Percentiles rank a stretch among this genome's conserved stretches.
Evolutionary conservation across 2,113 vertebrate genomes (phyloP).

Genomic region (Cyanoliseus patagonus): DNA sequence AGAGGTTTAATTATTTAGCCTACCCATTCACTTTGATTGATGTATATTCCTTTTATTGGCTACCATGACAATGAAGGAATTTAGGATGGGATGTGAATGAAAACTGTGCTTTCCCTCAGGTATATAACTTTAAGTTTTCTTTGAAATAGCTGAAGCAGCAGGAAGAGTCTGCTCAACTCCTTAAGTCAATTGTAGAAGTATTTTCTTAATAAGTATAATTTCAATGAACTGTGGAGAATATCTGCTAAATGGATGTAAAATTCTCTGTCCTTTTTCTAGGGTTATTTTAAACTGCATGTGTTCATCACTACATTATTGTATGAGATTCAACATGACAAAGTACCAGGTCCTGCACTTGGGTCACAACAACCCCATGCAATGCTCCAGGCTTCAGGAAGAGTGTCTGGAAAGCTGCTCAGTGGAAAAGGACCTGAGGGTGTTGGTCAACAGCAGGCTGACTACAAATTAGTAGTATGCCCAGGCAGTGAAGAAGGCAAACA

Average conservation of each 20-base stretch:
- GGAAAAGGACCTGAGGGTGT: fast-evolving
- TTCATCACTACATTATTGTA: neutral
- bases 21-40: neutral
- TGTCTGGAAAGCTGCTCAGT: neutral
- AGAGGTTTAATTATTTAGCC: constrained; percentile 31
- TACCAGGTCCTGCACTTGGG: neutral
- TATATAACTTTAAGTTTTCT: neutral
- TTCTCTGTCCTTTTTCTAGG: neutral
- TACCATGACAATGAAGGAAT: neutral
- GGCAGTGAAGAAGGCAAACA: neutral
- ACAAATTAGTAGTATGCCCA: fast-evolving
- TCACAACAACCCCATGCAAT: neutral
- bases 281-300: neutral
- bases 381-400: neutral
- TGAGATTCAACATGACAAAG: neutral
- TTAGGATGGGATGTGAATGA: neutral
- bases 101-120: neutral
- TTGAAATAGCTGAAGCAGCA: constrained; percentile 11
- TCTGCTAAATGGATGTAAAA: neutral
- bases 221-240: neutral
- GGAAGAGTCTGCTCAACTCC: neutral
- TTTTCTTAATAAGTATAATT: neutral
- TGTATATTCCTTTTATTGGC: neutral
- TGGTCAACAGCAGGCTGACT: neutral
- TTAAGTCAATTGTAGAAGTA: neutral